Base-by-base conservation (phyloP, 2,888 invertebrate genomes). In the Agriopis marginaria region DNA sequence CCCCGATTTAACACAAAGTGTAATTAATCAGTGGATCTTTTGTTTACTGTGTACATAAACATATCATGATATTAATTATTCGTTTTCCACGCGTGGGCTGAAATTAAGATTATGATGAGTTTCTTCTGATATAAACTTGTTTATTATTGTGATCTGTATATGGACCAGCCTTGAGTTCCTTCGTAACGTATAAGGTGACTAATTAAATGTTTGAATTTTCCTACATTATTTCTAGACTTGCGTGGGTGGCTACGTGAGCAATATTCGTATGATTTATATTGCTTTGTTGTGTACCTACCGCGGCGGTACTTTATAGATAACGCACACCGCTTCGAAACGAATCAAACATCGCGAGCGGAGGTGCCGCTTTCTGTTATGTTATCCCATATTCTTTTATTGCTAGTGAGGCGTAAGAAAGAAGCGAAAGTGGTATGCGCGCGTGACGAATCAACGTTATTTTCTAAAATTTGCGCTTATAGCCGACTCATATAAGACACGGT, bases 171-270 rank as follows among this genome's bases (percentile, higher is more conserved):
- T 93, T 92, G 91, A 86, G 86, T 86, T 89, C 86, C 88, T 83
- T 84, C 82, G 81, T 85, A 80, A 87, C 89, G 77, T 86, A 91
- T 90, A 91, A 82, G 91, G 92, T 80, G 86, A 85, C 88, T 92
- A 91, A 92, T 93, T 92, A 91, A 89, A 87, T 90, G 85, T 86
- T 88, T 87, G 84, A 91, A 82, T 92, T 93, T 92, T 92, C 91
- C 90, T 88, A 82, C 84, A 84, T 89, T 89, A 87, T 88, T 86
- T 83, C 84, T 83, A 86, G 86, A 80, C 77, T 72, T 55, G 85
- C 79, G 92, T 92, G 86, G 91, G 92, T 82, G 90, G 68, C 68
- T 79, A 78, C 78, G 78, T 83, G 83, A 85, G 80, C 80, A 87
- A 82, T 86, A 83, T 82, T 72, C 42, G 60, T 73, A 82, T 87